These are phyloP conservation scores for Toxonevra muliebris DNA, from an alignment of 2,888 invertebrate genomes.

Conservation along the genomic window DNA sequence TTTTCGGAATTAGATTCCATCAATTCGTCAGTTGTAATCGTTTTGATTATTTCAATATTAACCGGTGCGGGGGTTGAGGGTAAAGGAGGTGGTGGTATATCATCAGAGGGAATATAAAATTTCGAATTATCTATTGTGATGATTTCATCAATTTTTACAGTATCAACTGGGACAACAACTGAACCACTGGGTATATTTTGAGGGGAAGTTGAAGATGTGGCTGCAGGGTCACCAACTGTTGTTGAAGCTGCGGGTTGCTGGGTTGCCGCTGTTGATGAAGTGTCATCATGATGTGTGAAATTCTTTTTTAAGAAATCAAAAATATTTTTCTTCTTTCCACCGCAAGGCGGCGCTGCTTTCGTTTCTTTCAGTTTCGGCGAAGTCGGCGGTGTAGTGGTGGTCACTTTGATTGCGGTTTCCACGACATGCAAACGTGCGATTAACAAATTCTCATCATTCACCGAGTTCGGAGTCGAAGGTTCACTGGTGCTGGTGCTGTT, in stretches of 20 bases:
- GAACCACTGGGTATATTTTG: no score
- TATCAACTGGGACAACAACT: conserved; percentile 42
- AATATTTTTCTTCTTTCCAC: conserved; percentile 59
- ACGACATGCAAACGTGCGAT: conserved; percentile 60
- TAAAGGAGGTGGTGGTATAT: conserved; percentile 44
- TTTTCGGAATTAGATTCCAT: conserved; percentile 56
- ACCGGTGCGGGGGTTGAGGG: conserved; percentile 57
- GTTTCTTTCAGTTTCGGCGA: conserved; percentile 42
- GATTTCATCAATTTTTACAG: conserved; percentile 51
- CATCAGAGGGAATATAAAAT: conserved; percentile 57
- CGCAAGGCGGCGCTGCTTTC: conserved; percentile 24
- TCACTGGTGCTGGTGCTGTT: not conserved
- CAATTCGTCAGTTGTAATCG: conserved; percentile 59
- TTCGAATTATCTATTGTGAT: conserved; percentile 58
- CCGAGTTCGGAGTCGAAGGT: conserved; percentile 8
- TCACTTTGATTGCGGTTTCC: conserved; percentile 62
- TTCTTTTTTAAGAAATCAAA: conserved; percentile 65
- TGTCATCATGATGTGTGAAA: conserved; percentile 55
- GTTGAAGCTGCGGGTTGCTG: not conserved
- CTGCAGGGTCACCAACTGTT: conserved; percentile 41
- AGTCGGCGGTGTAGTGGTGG: conserved; percentile 54
- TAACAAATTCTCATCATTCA: conserved; percentile 48
- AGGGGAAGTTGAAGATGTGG: conserved; percentile 28
- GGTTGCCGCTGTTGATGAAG: conserved; percentile 34
- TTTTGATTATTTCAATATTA: conserved; percentile 60